phyloP scores from a whole-genome alignment of 2,888 invertebrate species.

The Ormyrus pomaceus region DNA sequence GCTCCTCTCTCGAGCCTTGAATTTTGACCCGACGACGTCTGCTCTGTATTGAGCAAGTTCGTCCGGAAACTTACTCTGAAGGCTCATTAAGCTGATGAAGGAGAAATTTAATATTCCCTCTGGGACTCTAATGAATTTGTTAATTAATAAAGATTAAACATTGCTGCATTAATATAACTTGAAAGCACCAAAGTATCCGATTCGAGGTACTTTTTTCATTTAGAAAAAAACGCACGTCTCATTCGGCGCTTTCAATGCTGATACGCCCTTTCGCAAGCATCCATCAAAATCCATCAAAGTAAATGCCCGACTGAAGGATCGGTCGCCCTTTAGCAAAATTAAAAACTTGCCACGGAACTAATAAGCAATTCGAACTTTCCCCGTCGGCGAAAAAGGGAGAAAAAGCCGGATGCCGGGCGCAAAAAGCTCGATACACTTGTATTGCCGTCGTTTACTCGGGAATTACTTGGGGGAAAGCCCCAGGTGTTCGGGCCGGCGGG shows the following conservation, averaged over 20 bases:
- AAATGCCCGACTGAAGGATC: not conserved
- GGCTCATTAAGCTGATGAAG: conserved; percentile 35
- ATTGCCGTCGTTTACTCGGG: conserved; percentile 35
- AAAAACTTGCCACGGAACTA: conserved; percentile 19
- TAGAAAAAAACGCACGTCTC: too few species aligned
- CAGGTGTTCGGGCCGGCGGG: conserved; percentile 32
- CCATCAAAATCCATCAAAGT: conserved; percentile 3
- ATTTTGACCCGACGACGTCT: conserved; percentile 32
- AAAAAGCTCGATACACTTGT: conserved; percentile 3
- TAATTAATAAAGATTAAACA: not conserved
- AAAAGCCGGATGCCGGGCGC: not conserved
- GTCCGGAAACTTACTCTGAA: conserved; percentile 3
- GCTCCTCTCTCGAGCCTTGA: conserved; percentile 9
- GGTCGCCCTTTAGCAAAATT: not conserved
- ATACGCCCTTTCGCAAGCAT: not conserved
- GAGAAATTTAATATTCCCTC: conserved; percentile 32
- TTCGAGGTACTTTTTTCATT: too few species aligned
- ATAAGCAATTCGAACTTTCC: not conserved
- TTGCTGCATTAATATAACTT: not conserved
- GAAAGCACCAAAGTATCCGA: too few species aligned
- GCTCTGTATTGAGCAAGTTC: not conserved
- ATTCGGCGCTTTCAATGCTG: not conserved
- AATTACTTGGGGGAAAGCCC: conserved; percentile 31
- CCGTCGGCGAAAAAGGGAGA: not conserved
- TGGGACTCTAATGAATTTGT: not conserved